Percentiles rank a stretch among this genome's conserved stretches.
phyloP scores from a whole-genome alignment of 2,888 invertebrate genomes.

The Boloria selene region DNA sequence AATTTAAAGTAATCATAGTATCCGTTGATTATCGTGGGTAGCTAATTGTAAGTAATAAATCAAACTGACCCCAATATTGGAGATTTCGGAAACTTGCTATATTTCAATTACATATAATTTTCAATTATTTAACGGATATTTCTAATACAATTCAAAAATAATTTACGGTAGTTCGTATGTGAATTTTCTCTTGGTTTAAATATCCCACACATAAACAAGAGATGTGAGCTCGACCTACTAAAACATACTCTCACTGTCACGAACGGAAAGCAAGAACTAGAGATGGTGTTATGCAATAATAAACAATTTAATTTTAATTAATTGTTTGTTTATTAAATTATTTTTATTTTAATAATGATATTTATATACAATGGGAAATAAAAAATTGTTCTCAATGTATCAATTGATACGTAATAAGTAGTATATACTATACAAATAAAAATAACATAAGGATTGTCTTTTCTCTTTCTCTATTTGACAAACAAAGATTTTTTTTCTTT shows the following conservation, averaged over 20 bases:
- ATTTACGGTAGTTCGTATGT: constrained; percentile 20
- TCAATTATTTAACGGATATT: constrained; percentile 12
- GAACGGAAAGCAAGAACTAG: constrained; percentile 44
- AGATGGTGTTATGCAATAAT: constrained; percentile 47
- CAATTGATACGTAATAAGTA: too few relatives aligned
- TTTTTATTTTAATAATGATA: too few relatives aligned
- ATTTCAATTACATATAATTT: constrained; percentile 25
- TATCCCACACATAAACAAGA: constrained; percentile 51
- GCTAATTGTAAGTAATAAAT: constrained; percentile 38
- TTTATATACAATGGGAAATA: too few relatives aligned
- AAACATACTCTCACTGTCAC: constrained; percentile 73
- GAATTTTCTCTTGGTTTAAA: constrained; percentile 60
- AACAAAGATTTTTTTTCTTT: too few relatives aligned
- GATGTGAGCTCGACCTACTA: constrained; percentile 70
- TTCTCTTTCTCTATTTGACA: too few relatives aligned
- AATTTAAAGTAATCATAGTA: constrained; percentile 27
- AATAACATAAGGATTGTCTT: too few relatives aligned
- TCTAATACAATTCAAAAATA: constrained; percentile 18
- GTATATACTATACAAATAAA: too few relatives aligned
- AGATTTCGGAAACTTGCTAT: constrained; percentile 20
- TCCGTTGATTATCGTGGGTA: constrained; percentile 21
- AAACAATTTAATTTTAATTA: constrained; percentile 30
- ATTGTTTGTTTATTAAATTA: too few relatives aligned
- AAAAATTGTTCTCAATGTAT: too few relatives aligned
- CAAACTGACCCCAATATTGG: constrained; percentile 30